Evolutionary conservation across 1,140 invertebrate species (phyloP).

Genomic region (Drosophila guanche): DNA sequence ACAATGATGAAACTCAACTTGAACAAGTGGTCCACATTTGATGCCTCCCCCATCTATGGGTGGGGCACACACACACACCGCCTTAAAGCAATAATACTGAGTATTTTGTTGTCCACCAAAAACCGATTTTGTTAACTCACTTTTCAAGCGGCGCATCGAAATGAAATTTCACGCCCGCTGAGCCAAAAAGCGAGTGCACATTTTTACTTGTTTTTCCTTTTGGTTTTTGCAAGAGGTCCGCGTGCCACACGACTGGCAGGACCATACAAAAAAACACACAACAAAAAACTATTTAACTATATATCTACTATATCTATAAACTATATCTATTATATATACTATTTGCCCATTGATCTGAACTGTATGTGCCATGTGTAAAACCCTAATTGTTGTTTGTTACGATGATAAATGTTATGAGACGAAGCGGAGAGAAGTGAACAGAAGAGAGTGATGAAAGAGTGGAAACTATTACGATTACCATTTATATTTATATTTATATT

Average conservation of each 20-base stretch:
- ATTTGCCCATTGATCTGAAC: conserved; percentile 69
- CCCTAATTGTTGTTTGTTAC: conserved; percentile 75
- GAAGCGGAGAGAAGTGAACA: conserved; percentile 11
- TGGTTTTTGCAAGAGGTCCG: conserved; percentile 5
- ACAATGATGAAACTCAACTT: conserved; percentile 52
- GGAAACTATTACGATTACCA: conserved; percentile 59
- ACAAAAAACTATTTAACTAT: conserved; percentile 28
- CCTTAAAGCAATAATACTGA: conserved; percentile 76
- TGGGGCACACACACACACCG: conserved; percentile 18
- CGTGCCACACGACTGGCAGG: conserved; percentile 20
- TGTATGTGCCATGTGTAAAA: conserved; percentile 77
- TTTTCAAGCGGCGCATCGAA: conserved; percentile 32
- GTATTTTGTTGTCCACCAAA: conserved; percentile 72
- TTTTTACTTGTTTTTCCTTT: conserved; percentile 35
- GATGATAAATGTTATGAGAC: conserved; percentile 38
- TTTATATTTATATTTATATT: conserved; percentile 66
- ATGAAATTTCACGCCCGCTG: conserved; percentile 60
- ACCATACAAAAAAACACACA: conserved; percentile 28
- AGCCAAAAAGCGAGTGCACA: background rate
- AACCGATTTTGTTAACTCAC: conserved; percentile 16
- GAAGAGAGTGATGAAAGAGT: conserved; percentile 1
- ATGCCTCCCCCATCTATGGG: conserved; percentile 52
- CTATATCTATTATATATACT: conserved; percentile 6
- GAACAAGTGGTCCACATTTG: conserved; percentile 69
- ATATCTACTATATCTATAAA: conserved; percentile 9